Conservation (phyloP, 1,140 invertebrate genomes). For the Armadillidium nasatum region DNA sequence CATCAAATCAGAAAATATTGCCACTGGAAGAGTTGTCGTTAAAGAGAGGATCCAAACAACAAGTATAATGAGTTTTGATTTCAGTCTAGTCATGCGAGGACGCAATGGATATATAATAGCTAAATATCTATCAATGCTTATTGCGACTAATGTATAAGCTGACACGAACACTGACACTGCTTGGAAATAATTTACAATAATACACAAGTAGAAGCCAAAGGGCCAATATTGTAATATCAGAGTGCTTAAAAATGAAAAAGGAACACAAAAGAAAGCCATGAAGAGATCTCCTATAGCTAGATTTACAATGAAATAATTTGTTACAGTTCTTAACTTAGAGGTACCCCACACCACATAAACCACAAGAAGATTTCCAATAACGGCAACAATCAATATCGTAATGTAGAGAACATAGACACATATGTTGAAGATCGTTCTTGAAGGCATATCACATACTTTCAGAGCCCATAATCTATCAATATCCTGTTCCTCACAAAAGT, state of each 20-base stretch:
- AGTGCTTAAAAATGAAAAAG: conserved; percentile 72
- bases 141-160: conserved; percentile 76
- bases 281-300: conserved; percentile 76
- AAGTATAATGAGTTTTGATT: conserved; percentile 64
- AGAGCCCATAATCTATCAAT: conserved; percentile 24
- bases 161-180: conserved; percentile 74
- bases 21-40: conserved; percentile 73
- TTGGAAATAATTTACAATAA: conserved; percentile 66
- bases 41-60: conserved; percentile 60
- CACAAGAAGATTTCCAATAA: conserved; percentile 73
- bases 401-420: conserved; percentile 68
- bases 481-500: conserved; percentile 25
- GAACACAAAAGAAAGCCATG: conserved; percentile 79
- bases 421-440: conserved; percentile 54
- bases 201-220: conserved; percentile 70
- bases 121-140: conserved; percentile 77
- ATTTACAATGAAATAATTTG: conserved; percentile 82
- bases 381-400: conserved; percentile 65
- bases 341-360: conserved; percentile 73
- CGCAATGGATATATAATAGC: conserved; percentile 80
- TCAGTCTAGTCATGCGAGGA: conserved; percentile 67
- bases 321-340: conserved; percentile 76
- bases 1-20: conserved; percentile 44
- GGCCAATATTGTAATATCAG: conserved; percentile 75
- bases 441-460: conserved; percentile 29